Evolutionary conservation across 2,113 vertebrate genomes (phyloP).

Genomic region (Oxygymnocypris stewartii): DNA sequence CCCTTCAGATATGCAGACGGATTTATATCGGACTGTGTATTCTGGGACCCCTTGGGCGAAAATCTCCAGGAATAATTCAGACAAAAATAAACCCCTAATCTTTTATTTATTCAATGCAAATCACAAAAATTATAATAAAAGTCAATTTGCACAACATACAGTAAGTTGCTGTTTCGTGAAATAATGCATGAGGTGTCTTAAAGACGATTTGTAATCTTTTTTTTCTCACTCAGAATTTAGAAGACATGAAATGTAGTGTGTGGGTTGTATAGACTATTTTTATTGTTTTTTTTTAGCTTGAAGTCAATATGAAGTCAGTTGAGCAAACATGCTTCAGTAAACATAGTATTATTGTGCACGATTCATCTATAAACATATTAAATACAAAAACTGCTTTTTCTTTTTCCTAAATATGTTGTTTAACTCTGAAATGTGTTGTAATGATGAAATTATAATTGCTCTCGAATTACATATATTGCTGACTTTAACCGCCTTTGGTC

Average conservation of each 20-base stretch:
- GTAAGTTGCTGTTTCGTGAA: background rate
- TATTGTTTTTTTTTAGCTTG: background rate
- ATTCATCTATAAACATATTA: background rate
- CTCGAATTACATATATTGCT: background rate
- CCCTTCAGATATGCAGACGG: background rate
- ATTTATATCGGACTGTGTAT: constrained; percentile 4
- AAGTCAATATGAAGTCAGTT: background rate
- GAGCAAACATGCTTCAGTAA: background rate
- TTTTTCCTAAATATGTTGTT: background rate
- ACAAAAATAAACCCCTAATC: background rate
- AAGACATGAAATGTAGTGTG: background rate
- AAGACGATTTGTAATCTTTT: too few species aligned
- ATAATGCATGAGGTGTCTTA: background rate
- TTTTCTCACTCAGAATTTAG: too few species aligned
- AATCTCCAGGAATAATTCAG: background rate
- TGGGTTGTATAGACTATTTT: background rate
- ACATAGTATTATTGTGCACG: background rate
- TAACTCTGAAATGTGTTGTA: background rate
- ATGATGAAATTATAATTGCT: background rate
- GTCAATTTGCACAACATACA: background rate
- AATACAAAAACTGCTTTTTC: background rate
- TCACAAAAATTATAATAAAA: background rate
- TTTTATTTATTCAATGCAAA: background rate
- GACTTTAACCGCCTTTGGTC: background rate
- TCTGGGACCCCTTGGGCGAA: background rate